These are phyloP conservation scores for Eremophila alpestris DNA, from an alignment of 2,797 vertebrate genomes.

Conservation along the genomic window DNA sequence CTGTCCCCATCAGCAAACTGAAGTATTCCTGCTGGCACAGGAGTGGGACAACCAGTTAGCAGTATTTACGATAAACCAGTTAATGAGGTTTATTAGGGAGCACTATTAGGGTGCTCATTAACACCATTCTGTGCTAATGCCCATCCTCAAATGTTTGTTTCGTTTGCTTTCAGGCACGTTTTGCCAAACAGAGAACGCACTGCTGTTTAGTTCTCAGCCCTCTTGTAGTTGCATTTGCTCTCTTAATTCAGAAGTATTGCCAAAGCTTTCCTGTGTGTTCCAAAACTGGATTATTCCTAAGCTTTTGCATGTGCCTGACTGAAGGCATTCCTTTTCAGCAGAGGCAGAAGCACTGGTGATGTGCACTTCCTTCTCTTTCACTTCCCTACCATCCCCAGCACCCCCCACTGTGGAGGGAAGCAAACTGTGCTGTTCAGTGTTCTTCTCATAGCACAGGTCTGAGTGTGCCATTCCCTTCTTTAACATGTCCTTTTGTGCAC, in stretches of 20 bases:
- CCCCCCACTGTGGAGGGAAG: accelerated
- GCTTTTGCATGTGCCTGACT: neutral
- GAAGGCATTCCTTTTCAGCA: neutral
- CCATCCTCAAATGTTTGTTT: neutral
- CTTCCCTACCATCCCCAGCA: neutral
- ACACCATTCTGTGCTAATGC: neutral
- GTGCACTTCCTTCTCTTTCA: accelerated
- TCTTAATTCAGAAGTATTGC: neutral
- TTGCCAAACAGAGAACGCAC: accelerated
- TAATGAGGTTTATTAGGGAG: neutral
- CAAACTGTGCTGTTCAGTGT: neutral
- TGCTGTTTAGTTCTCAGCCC: neutral
- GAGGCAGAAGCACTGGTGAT: neutral
- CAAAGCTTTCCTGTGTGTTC: neutral
- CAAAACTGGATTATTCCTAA: neutral
- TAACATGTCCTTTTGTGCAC: neutral
- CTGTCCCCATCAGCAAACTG: neutral
- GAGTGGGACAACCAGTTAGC: neutral
- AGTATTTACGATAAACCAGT: neutral
- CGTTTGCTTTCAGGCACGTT: neutral
- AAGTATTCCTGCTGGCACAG: neutral
- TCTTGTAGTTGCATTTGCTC: accelerated
- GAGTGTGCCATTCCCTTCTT: neutral
- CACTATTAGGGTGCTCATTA: neutral
- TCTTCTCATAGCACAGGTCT: neutral